Evolutionary conservation across 2,888 invertebrate species (phyloP).

Genomic region (Marronus borbonicus): DNA sequence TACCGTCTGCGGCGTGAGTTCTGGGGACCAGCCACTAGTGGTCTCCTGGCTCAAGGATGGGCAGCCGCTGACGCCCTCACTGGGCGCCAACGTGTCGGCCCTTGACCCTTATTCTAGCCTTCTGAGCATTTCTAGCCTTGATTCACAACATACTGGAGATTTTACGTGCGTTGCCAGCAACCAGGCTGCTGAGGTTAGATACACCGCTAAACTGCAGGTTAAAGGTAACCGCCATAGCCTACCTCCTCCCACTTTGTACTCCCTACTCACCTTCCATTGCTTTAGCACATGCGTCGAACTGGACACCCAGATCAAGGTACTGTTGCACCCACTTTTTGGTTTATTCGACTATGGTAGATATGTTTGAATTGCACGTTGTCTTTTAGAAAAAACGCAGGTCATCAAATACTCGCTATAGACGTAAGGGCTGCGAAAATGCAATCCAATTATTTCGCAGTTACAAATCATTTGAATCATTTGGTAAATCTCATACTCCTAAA

Average conservation of each 20-base stretch:
- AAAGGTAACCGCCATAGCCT: constrained; percentile 80
- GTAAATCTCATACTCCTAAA: not conserved
- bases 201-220: constrained; percentile 85
- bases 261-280: constrained; percentile 68
- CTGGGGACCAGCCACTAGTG: constrained; percentile 85
- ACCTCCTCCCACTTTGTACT: constrained; percentile 60
- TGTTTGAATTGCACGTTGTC: constrained; percentile 47
- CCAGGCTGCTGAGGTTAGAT: constrained; percentile 85
- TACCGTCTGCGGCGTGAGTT: constrained; percentile 85
- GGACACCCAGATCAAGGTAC: constrained; percentile 75
- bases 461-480: not conserved
- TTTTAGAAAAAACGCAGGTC: constrained; percentile 22
- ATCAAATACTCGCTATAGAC: constrained; percentile 13
- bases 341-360: constrained; percentile 57
- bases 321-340: constrained; percentile 77
- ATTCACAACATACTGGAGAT: constrained; percentile 83
- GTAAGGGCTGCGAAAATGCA: not conserved
- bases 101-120: constrained; percentile 85
- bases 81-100: constrained; percentile 80
- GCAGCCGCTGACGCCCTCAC: constrained; percentile 77
- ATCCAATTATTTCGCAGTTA: not conserved
- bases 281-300: constrained; percentile 77
- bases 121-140: constrained; percentile 84
- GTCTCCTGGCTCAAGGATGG: constrained; percentile 90
- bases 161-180: constrained; percentile 86